Conservation (phyloP, 1,140 invertebrate species). For the Drosophila erecta region DNA sequence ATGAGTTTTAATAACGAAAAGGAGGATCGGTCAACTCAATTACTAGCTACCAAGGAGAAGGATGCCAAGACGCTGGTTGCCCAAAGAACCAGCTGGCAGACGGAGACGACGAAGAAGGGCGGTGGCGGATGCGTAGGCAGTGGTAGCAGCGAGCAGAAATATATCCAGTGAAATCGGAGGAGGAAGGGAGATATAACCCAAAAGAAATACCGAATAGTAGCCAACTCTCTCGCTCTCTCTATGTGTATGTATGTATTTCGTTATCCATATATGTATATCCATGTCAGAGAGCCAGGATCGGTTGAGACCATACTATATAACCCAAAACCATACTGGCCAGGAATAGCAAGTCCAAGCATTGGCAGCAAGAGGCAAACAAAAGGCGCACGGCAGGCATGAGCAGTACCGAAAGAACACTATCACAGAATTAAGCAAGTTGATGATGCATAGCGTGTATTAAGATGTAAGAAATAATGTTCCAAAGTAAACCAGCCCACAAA, state of each 20-base stretch:
- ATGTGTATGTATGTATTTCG: constrained; percentile 20
- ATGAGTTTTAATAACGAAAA: too few species aligned
- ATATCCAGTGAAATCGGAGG: neutral
- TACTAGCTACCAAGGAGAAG: too few species aligned
- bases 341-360: constrained; percentile 42
- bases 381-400: constrained; percentile 14
- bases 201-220: constrained; percentile 18
- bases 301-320: constrained; percentile 3
- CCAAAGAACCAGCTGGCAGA: too few species aligned
- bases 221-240: constrained; percentile 35
- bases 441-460: constrained; percentile 26
- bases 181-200: neutral
- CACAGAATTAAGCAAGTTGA: constrained; percentile 8
- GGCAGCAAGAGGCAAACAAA: constrained; percentile 34
- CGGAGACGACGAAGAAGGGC: neutral
- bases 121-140: too few species aligned
- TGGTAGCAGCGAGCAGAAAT: neutral
- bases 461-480: constrained; percentile 24
- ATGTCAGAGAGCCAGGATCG: constrained; percentile 20
- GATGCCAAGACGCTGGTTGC: too few species aligned
- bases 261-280: constrained; percentile 13
- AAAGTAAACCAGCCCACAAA: constrained; percentile 20
- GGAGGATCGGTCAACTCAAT: too few species aligned
- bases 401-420: constrained; percentile 9
- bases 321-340: neutral